phyloP scores from a whole-genome alignment of 2,888 invertebrate species.

The Mamestra brassicae region DNA sequence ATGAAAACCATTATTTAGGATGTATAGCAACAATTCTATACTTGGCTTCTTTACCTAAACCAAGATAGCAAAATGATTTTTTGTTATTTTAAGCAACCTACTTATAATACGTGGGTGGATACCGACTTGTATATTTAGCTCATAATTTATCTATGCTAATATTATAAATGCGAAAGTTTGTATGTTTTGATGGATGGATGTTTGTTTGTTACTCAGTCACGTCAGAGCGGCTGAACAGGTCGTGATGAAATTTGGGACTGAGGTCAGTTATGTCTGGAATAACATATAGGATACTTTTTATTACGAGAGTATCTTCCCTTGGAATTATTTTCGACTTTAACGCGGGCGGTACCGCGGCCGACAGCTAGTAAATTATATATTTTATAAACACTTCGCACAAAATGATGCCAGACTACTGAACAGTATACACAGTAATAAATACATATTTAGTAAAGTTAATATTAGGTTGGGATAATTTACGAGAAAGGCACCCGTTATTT shows the following conservation, averaged over 20 bases:
- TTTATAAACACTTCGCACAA: constrained; percentile 9
- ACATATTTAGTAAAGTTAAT: constrained; percentile 25
- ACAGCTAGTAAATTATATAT: constrained; percentile 7
- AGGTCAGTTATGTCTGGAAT: no score
- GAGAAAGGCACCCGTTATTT: constrained; percentile 21
- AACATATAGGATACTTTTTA: no score
- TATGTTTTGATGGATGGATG: no score
- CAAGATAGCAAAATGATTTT: neutral
- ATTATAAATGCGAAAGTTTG: no score
- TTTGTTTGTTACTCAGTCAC: no score
- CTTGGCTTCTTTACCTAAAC: neutral
- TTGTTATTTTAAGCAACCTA: neutral
- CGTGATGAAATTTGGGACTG: no score
- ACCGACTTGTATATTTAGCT: constrained; percentile 8
- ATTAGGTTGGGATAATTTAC: constrained; percentile 14
- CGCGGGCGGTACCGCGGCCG: no score
- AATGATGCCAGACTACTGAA: constrained; percentile 1
- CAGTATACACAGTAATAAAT: constrained; percentile 12
- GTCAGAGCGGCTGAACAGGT: no score
- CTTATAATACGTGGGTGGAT: neutral
- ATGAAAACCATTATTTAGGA: neutral
- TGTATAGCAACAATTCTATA: neutral
- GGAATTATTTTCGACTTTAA: no score
- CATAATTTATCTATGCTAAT: neutral
- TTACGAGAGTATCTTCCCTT: no score